These are phyloP conservation scores for Pandemis cinnamomeana DNA, from an alignment of 2,888 invertebrate genomes.

Conservation along the genomic window DNA sequence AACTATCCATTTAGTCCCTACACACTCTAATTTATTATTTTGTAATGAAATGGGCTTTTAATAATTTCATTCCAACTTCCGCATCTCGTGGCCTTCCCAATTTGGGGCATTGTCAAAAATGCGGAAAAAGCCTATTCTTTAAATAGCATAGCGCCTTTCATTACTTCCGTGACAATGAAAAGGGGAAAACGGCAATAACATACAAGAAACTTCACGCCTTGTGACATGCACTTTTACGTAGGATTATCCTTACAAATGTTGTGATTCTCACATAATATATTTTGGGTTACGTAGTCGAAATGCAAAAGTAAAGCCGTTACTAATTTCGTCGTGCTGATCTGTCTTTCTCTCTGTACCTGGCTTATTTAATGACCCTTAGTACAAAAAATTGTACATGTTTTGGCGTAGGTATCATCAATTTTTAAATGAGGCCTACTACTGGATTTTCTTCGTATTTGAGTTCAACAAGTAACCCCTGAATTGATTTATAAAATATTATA, in stretches of 20 bases:
- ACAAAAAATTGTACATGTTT: too few relatives aligned
- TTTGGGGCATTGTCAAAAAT: not conserved
- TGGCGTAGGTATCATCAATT: too few relatives aligned
- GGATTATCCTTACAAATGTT: not conserved
- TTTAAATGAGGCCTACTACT: too few relatives aligned
- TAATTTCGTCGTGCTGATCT: too few relatives aligned
- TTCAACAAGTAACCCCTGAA: too few relatives aligned
- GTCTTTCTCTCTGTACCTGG: too few relatives aligned
- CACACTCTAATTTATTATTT: not conserved
- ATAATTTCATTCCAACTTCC: not conserved
- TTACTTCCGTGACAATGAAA: constrained; percentile 7
- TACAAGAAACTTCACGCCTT: constrained; percentile 1
- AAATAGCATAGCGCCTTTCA: constrained; percentile 3
- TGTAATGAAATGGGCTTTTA: not conserved
- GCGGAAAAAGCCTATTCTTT: not conserved
- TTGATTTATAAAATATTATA: too few relatives aligned
- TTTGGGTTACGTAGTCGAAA: too few relatives aligned
- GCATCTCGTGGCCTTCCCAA: not conserved
- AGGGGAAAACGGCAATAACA: not conserved
- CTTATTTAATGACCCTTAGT: too few relatives aligned
- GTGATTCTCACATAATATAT: not conserved
- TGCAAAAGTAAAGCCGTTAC: too few relatives aligned
- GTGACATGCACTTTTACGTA: not conserved
- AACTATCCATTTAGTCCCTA: too few relatives aligned
- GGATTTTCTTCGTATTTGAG: too few relatives aligned